A percentile compares a stretch with the other conserved stretches of the same genome.
Evolutionary conservation across 2,797 vertebrate genomes (phyloP).

Genomic region (Rallus crepitans): DNA sequence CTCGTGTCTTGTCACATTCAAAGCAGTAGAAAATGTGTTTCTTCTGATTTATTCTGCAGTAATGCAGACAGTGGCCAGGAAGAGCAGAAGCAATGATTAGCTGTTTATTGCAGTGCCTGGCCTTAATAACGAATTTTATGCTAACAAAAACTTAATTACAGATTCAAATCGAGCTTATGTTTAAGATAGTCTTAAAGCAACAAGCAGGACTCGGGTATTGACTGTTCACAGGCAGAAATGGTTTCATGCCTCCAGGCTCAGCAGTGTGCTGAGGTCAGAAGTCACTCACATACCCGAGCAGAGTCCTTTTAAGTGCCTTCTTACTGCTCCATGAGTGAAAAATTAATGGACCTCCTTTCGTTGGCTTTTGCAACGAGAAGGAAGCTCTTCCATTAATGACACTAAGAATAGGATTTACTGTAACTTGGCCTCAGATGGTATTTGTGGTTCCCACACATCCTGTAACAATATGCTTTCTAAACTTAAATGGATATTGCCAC

Average conservation of each 20-base stretch:
- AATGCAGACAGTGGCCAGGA: not conserved
- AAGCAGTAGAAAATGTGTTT: constrained; percentile 6
- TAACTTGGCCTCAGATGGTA: constrained; percentile 55
- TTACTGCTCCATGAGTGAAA: constrained; percentile 28
- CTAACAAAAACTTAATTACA: constrained; percentile 43
- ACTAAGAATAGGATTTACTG: constrained; percentile 66
- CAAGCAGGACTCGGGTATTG: not conserved
- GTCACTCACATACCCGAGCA: not conserved
- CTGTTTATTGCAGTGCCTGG: constrained; percentile 29
- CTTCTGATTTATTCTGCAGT: constrained; percentile 44
- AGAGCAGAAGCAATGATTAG: constrained; percentile 1
- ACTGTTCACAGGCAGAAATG: not conserved
- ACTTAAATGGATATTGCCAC: constrained; percentile 35
- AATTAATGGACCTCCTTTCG: constrained; percentile 40
- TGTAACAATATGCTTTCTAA: constrained; percentile 55
- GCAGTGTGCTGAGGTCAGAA: not conserved
- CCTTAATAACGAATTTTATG: constrained; percentile 39
- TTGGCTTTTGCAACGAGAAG: constrained; percentile 37
- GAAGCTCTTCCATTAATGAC: constrained; percentile 62
- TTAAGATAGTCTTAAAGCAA: constrained; percentile 35
- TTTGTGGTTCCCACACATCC: constrained; percentile 62
- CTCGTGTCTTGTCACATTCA: constrained; percentile 17
- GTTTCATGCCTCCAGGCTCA: not conserved
- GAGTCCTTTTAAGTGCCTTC: not conserved
- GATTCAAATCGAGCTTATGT: constrained; percentile 34